Base-by-base conservation (phyloP, 1,140 invertebrate species). In the Nasonia longicornis region DNA sequence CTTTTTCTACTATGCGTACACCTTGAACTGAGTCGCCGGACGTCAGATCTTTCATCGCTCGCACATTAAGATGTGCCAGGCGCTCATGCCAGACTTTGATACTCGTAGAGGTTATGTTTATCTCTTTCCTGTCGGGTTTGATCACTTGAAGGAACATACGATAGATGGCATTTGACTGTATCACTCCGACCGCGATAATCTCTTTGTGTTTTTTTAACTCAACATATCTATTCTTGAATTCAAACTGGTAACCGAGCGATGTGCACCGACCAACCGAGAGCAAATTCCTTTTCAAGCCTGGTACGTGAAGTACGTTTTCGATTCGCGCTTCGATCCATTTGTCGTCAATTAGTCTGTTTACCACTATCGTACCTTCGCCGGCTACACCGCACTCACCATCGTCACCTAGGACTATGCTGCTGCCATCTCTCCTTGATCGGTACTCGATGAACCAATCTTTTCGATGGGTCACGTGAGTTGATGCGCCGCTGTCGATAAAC, bases 401-500 rank as follows among this genome's bases (percentile, higher is more conserved):
- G 64, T 84, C 77, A 4, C 81, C 83, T 14, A 84, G 72, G 26
- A 81, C 77, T 38, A 85, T 78, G 45, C 64, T 69, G 22, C 80
- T 80, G 69, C 82, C 79, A 66, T 69, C 78, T 20, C 58, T 66
- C 71, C 52, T 80, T 52, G 76, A 76, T 78, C 67, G 31, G 38
- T 78, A 79, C 22, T 82, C 63, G 38, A 69, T 45, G 63, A 84
- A 84, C 83, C 83, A 85, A n/a, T 85, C 82, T 26, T 82, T 77
- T 64, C 84, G 77, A 76, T 82, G 74, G 31, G 73, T 82, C 31
- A 85, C 3, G 75, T 84, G 84, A 12, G 70, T 42, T 22, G 82
- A 85, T 8, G 83, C 83, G 29, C 84, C 81, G 38, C 83, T 84
- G 71, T 84, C 84, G 79, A 52, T 66, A 29, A 84, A 26, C 83